These are phyloP conservation scores for Diplodus sargus DNA, from an alignment of 2,797 vertebrate genomes.

Conservation along the genomic window DNA sequence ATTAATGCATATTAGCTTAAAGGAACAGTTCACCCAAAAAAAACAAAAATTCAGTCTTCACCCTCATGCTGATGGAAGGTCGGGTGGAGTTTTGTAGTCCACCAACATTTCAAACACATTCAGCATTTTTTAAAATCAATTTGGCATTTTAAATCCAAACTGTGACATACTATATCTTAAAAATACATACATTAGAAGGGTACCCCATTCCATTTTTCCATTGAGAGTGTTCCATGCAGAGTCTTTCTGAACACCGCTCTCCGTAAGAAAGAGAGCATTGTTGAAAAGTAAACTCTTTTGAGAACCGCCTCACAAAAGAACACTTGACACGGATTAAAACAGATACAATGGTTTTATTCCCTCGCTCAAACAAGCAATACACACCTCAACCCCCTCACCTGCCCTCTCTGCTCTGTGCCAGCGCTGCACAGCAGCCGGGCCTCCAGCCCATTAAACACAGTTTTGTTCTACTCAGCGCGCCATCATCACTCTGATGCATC, in stretches of 20 bases:
- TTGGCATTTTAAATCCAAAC: too few species aligned
- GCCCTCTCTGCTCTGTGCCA: slow-evolving; percentile 25
- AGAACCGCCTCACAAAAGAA: too few species aligned
- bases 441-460: slow-evolving; percentile 70
- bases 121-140: too few species aligned
- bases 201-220: too few species aligned
- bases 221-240: too few species aligned
- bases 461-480: slow-evolving; percentile 75
- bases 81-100: too few species aligned
- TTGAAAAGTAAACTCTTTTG: background rate
- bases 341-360: background rate
- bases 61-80: too few species aligned
- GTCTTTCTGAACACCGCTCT: background rate
- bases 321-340: background rate
- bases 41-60: too few species aligned
- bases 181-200: too few species aligned
- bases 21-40: too few species aligned
- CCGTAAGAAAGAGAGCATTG: background rate
- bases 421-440: slow-evolving; percentile 58
- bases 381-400: background rate
- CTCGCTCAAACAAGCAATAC: background rate
- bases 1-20: background rate
- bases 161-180: too few species aligned
- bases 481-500: slow-evolving; percentile 76
- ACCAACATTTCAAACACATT: too few species aligned